Evolutionary conservation across 2,888 invertebrate genomes (phyloP), one percentile per base, ranked within the genome.

Genomic region (Ptycholaimellus sp.): DNA sequence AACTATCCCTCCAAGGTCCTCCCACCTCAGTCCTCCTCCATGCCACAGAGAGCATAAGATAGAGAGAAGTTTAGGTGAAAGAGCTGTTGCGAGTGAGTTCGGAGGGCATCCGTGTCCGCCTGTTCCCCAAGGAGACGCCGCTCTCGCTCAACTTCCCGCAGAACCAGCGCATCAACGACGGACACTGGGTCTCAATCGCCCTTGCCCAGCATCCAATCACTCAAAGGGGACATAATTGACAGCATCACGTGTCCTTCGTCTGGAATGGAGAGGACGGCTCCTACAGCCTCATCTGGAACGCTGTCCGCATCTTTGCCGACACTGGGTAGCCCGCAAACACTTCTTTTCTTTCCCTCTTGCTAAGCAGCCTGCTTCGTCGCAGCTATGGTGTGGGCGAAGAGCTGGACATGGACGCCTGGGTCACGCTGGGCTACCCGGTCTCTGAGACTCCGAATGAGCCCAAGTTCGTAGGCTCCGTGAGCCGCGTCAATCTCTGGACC

Each of bases 401-500:
- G 46, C 60, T 85, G 49, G 78, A 83, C 22, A 69, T 75, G 57
- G 76, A 76, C 62, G 77, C 76, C 31, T 87, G 83, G 82, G 73
- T 80, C 30, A 80, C 81, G 25, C 65, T 87, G 31, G 87, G 85
- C 37, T 79, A 80, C 55, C 82, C 83, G 33, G 73, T 76, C 56
- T 72, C 73, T 7, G 75, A 76, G 11, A 38, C 42, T 5, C 42
- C 42, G 17, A 41, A 40, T 20, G 46, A 48, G 23, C 44, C 44
- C 3, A 49, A 48, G 27, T 56, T 56, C 39, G 46, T 45, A 17
- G 90, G 90, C 21, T 79, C 81, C 50, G 64, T 90, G 29, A 83
- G 82, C 7, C 79, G 85, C 60, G 77, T 83, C 23, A 83, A 87
- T 65, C 72, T 87, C 40, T 90, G 87, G 87, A 76, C 75, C 49